Evolutionary conservation across 2,888 invertebrate genomes (phyloP).

Genomic region (Eurytoma adleriae): DNA sequence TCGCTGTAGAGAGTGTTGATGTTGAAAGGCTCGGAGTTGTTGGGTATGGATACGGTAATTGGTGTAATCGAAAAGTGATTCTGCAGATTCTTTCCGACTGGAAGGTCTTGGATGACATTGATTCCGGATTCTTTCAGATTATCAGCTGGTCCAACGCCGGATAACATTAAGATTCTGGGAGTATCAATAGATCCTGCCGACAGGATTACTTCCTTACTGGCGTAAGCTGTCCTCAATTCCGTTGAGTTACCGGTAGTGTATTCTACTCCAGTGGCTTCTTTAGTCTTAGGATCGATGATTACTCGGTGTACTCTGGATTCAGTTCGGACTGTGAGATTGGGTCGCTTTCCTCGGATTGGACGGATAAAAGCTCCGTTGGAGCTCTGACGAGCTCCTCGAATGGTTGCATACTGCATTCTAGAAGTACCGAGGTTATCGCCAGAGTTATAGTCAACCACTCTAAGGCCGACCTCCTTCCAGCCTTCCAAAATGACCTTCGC

Average conservation of each 20-base stretch:
- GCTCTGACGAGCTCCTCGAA: slow-evolving; percentile 80
- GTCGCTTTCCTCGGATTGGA: slow-evolving; percentile 79
- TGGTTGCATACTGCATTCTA: slow-evolving; percentile 80
- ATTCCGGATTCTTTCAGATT: slow-evolving; percentile 73
- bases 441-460: slow-evolving; percentile 79
- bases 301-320: slow-evolving; percentile 77
- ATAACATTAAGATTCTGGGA: slow-evolving; percentile 77
- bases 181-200: slow-evolving; percentile 77
- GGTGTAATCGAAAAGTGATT: slow-evolving; percentile 76
- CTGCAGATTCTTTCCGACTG: slow-evolving; percentile 77
- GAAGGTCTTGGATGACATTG: slow-evolving; percentile 71
- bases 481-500: slow-evolving; percentile 79
- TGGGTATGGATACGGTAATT: slow-evolving; percentile 67
- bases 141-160: slow-evolving; percentile 77
- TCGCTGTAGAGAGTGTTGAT: slow-evolving; percentile 67
- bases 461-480: slow-evolving; percentile 81
- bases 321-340: slow-evolving; percentile 73
- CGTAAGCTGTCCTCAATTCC: slow-evolving; percentile 67
- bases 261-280: slow-evolving; percentile 74
- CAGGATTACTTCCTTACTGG: slow-evolving; percentile 76
- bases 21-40: slow-evolving; percentile 63
- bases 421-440: slow-evolving; percentile 80
- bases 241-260: slow-evolving; percentile 68
- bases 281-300: slow-evolving; percentile 75
- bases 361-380: slow-evolving; percentile 82